phyloP scores from a whole-genome alignment of 1,140 invertebrate genomes.

The Samia ricini region DNA sequence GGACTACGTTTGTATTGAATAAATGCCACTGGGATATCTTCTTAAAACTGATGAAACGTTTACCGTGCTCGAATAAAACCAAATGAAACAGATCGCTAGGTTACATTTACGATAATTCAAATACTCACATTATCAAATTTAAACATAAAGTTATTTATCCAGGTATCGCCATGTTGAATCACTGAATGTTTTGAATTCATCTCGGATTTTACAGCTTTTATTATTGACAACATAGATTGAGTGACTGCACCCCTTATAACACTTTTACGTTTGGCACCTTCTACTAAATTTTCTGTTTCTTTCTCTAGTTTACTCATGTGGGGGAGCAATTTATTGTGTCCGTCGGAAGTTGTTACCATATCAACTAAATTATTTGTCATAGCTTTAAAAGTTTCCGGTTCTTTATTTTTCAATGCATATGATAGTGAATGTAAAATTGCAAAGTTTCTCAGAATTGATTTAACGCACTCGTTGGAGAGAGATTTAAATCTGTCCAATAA shows the following conservation, averaged over 20 bases:
- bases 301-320: slow-evolving; percentile 11
- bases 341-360: slow-evolving; percentile 32
- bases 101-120: too few species aligned
- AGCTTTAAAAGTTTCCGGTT: slow-evolving; percentile 43
- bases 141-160: too few species aligned
- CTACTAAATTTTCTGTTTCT: slow-evolving; percentile 3
- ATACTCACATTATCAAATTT: slow-evolving; percentile 21
- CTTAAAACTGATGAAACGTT: too few species aligned
- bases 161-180: slow-evolving; percentile 27
- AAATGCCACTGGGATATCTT: too few species aligned
- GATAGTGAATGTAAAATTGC: slow-evolving; percentile 78
- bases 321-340: slow-evolving; percentile 57
- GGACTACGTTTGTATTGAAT: too few species aligned
- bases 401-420: slow-evolving; percentile 66
- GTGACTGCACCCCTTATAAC: slow-evolving; percentile 1
- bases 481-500: slow-evolving; percentile 69
- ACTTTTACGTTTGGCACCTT: slow-evolving; percentile 18
- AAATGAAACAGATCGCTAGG: too few species aligned
- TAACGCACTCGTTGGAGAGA: slow-evolving; percentile 65
- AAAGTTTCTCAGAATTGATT: slow-evolving; percentile 69
- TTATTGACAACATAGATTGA: background rate
- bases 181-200: slow-evolving; percentile 2
- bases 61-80: too few species aligned
- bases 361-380: slow-evolving; percentile 15
- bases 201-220: background rate